These are phyloP conservation scores for Petrolisthes manimaculis DNA, from an alignment of 2,888 invertebrate genomes.

Conservation along the genomic window DNA sequence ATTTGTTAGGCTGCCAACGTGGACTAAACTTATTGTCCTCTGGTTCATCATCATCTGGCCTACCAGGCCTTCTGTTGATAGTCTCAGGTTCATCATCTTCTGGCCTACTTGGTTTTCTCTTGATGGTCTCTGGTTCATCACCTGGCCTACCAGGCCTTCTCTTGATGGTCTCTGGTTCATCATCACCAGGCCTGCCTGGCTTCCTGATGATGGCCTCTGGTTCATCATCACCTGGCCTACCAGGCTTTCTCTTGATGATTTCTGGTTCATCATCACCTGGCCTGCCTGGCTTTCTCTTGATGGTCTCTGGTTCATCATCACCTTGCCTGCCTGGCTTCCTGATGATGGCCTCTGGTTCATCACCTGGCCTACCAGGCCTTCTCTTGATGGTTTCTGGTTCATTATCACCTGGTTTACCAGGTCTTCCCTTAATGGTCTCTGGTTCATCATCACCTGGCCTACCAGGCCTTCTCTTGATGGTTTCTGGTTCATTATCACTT, in stretches of 20 bases:
- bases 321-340: slow-evolving; percentile 23
- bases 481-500: slow-evolving; percentile 14
- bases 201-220: slow-evolving; percentile 19
- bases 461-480: slow-evolving; percentile 14
- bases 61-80: slow-evolving; percentile 3
- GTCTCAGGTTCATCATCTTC: slow-evolving; percentile 28
- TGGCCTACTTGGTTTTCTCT: slow-evolving; percentile 27
- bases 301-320: slow-evolving; percentile 30
- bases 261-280: slow-evolving; percentile 39
- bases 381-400: slow-evolving; percentile 28
- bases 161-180: slow-evolving; percentile 16
- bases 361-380: slow-evolving; percentile 25
- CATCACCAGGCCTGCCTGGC: slow-evolving; percentile 6
- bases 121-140: slow-evolving; percentile 34
- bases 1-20: no score
- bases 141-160: neutral
- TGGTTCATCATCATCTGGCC: no score
- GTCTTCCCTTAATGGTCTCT: slow-evolving; percentile 22
- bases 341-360: slow-evolving; percentile 24
- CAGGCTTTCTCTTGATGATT: slow-evolving; percentile 19
- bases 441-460: slow-evolving; percentile 7
- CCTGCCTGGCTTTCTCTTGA: slow-evolving; percentile 9
- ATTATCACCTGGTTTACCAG: slow-evolving; percentile 11
- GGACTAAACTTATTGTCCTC: no score
- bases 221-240: slow-evolving; percentile 28